Base-by-base conservation (phyloP, 2,888 invertebrate species). In the Sesamia inferens region DNA sequence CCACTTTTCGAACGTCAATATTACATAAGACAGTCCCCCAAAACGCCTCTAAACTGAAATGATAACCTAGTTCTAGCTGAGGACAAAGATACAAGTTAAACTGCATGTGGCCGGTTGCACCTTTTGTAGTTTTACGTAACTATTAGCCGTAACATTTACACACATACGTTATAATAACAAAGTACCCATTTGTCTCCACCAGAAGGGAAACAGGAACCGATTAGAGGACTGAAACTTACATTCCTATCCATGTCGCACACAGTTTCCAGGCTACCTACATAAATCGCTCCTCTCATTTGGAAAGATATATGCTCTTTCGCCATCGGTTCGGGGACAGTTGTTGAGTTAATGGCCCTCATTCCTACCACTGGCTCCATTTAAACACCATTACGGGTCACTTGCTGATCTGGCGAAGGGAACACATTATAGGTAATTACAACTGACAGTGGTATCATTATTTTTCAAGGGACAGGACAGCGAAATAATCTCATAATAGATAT, bases 281-380 rank as follows among this genome's bases (percentile, higher is more conserved):
- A 76, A 84, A 81, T 78, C 71, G 48, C 62, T 13, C 0, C 39
- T 48, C 59, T 69, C 75, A 77, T 80, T 82, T 59, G 13, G 31
- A 6, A 64, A 81, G 81, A 83, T 71, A 76, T 70, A 84, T 74
- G 59, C 58, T 63, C 42, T 61, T 58, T 0, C 47, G 55, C 44
- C 62, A 63, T 51, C 68, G 69, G 58, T 44, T 71, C 57, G n/a
- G 67, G 67, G 78, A 78, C 78, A 78, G 59, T 55, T 78, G 22
- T 63, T 31, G 31, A 63, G 57, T 22, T 77, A 77, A 80, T 77
- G 55, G 59, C 72, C 22, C 42, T 55, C 74, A 58, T 74, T 74
- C 54, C 51, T 68, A 66, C 51, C 67, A 31, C 57, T 39, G 22
- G 62, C n/a, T 48, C 55, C 66, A 69, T 83, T 80, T 76, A 58